phyloP scores from a whole-genome alignment of 2,797 vertebrate genomes.

The Anas acuta region DNA sequence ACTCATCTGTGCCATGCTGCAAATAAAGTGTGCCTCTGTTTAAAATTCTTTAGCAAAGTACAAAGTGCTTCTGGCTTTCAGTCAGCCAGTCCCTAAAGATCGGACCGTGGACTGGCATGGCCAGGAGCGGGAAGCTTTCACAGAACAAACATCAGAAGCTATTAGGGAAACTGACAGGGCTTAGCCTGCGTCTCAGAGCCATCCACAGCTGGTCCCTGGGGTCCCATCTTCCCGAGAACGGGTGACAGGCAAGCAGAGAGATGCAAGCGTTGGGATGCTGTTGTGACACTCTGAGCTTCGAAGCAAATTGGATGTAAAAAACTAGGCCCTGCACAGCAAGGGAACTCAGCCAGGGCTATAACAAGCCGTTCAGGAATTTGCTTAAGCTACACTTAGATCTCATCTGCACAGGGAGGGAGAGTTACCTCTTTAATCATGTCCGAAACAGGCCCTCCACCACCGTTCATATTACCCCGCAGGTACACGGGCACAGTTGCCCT shows the following conservation, averaged over 20 bases:
- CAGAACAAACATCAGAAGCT: conserved; percentile 13
- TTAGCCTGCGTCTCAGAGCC: background rate
- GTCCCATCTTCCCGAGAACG: background rate
- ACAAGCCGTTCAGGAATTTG: conserved; percentile 42
- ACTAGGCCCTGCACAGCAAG: background rate
- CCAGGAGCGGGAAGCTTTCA: background rate
- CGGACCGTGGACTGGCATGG: fast-evolving
- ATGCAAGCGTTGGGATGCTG: background rate
- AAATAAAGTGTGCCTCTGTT: background rate
- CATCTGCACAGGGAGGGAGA: conserved; percentile 29
- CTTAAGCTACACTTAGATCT: conserved; percentile 55
- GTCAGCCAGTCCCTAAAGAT: background rate
- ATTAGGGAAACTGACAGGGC: conserved; percentile 22
- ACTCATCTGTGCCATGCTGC: background rate
- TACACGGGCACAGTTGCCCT: background rate
- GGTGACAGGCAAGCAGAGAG: background rate
- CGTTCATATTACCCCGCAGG: background rate
- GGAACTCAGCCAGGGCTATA: conserved; percentile 53
- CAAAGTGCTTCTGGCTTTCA: conserved; percentile 9
- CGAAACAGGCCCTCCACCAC: background rate
- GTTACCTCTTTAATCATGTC: conserved; percentile 58
- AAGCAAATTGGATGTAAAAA: conserved; percentile 41
- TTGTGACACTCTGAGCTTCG: background rate
- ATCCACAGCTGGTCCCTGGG: background rate
- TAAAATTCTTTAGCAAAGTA: background rate